These are phyloP conservation scores for Mesoligia furuncula DNA, from an alignment of 2,888 invertebrate species.

Conservation along the genomic window DNA sequence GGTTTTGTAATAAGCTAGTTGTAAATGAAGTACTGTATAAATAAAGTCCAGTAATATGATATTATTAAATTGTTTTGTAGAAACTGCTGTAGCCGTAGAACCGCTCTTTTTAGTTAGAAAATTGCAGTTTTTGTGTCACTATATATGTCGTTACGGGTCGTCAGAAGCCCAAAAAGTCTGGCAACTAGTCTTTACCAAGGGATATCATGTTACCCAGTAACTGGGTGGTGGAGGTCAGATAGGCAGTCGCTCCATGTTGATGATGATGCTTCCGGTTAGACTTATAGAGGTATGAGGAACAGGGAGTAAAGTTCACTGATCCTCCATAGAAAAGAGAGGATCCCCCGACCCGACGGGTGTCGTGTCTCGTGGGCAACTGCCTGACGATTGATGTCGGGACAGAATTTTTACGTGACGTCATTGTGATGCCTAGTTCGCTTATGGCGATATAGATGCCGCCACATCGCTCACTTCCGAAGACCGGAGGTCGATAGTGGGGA, in stretches of 20 bases:
- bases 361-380: too few species aligned
- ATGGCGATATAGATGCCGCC: not conserved
- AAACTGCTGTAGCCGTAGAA: not conserved
- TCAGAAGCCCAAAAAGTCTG: not conserved
- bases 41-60: not conserved
- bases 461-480: not conserved
- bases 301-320: too few species aligned
- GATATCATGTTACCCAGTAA: not conserved
- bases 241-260: not conserved
- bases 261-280: not conserved
- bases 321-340: not conserved
- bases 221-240: not conserved
- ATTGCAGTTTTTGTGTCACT: not conserved
- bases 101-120: not conserved
- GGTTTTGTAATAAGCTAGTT: not conserved
- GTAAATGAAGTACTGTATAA: conserved; percentile 2
- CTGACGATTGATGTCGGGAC: too few species aligned
- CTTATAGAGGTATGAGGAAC: not conserved
- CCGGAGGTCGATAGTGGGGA: not conserved
- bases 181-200: not conserved
- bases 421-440: not conserved
- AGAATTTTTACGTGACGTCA: not conserved
- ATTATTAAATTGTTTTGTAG: conserved; percentile 4
- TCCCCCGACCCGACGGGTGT: not conserved
- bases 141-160: not conserved